phyloP scores from a whole-genome alignment of 2,113 vertebrate genomes.

The Megatriorchis doriae region DNA sequence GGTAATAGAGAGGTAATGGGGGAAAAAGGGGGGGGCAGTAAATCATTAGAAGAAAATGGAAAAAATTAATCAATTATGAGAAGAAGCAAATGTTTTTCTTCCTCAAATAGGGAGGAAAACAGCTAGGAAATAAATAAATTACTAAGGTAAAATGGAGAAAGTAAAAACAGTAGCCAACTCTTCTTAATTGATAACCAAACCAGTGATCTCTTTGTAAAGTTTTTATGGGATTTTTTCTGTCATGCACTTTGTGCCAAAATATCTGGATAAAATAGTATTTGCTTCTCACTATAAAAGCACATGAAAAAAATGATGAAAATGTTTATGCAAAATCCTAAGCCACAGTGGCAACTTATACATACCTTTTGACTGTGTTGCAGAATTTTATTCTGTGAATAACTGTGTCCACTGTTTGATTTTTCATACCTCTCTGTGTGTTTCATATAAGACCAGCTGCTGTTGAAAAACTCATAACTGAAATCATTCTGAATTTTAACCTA shows the following conservation, averaged over 20 bases:
- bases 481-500: conserved; percentile 88
- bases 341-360: neutral
- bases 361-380: conserved; percentile 56
- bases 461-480: conserved; percentile 86
- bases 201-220: neutral
- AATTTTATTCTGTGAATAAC: neutral
- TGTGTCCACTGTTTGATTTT: neutral
- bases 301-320: neutral
- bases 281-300: neutral
- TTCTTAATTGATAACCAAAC: neutral
- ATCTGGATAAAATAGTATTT: neutral
- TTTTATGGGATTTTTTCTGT: neutral
- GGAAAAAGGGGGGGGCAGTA: neutral
- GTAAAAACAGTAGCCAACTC: neutral
- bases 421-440: conserved; percentile 51
- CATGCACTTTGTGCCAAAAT: neutral
- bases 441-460: conserved; percentile 88
- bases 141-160: neutral
- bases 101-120: neutral
- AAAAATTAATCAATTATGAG: neutral
- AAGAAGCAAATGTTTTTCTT: neutral
- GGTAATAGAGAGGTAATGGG: neutral
- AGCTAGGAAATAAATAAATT: neutral
- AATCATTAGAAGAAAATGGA: neutral
- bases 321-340: neutral